These are phyloP conservation scores for Perca fluviatilis DNA, from an alignment of 2,113 vertebrate species.

Conservation along the genomic window DNA sequence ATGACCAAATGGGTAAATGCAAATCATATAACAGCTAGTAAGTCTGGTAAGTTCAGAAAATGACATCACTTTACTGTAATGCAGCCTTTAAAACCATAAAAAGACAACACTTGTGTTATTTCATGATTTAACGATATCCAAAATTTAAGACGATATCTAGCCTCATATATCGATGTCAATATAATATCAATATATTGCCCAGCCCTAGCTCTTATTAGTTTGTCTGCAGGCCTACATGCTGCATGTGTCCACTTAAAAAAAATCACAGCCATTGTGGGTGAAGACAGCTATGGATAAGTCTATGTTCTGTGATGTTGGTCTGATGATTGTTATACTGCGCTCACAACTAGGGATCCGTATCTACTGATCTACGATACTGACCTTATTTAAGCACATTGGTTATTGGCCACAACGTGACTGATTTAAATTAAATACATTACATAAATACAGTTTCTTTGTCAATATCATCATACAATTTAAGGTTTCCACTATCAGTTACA, in stretches of 20 bases:
- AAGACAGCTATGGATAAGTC: conserved; percentile 2
- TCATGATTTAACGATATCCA: no score
- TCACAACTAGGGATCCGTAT: conserved; percentile 1
- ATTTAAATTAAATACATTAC: conserved; percentile 1
- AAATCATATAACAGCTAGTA: no score
- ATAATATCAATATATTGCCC: no score
- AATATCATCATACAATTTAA: not conserved
- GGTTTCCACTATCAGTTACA: not conserved
- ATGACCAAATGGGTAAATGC: no score
- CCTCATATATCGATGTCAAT: no score
- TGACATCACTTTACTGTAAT: no score
- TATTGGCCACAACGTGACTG: not conserved
- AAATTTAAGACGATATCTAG: no score
- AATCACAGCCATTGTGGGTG: not conserved
- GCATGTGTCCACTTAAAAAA: conserved; percentile 11
- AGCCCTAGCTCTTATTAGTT: not conserved
- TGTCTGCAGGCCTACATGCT: conserved; percentile 5
- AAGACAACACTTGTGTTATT: no score
- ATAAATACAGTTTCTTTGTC: conserved; percentile 17
- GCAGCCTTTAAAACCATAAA: no score
- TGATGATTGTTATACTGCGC: not conserved
- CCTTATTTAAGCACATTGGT: not conserved
- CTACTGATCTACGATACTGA: not conserved
- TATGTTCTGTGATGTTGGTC: not conserved
- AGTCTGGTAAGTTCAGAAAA: no score